These are phyloP conservation scores for Galendromus occidentalis DNA, from an alignment of 1,140 invertebrate genomes.

Conservation along the genomic window DNA sequence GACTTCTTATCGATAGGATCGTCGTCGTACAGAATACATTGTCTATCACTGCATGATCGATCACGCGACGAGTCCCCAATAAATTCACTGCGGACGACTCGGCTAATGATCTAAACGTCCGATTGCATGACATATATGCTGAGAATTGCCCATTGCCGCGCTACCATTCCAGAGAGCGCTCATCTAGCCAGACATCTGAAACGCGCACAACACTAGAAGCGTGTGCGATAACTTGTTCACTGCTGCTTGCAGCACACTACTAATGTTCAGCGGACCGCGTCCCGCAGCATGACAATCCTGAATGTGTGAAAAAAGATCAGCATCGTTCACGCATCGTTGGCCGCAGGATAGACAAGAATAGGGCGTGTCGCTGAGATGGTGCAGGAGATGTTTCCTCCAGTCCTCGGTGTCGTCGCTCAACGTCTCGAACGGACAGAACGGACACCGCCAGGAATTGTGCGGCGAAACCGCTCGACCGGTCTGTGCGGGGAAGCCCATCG, in stretches of 20 bases:
- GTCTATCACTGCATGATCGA: too few relatives aligned
- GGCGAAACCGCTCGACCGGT: not conserved
- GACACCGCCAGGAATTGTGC: not conserved
- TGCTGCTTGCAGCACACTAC: conserved; percentile 7
- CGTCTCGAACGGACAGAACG: conserved; percentile 2
- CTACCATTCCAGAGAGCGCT: too few relatives aligned
- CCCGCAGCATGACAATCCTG: not conserved
- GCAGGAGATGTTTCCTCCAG: not conserved
- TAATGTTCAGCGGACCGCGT: not conserved
- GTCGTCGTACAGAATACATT: too few relatives aligned
- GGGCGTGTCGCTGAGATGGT: not conserved
- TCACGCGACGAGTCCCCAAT: too few relatives aligned
- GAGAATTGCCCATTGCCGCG: too few relatives aligned
- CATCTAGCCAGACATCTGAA: too few relatives aligned
- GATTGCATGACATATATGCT: too few relatives aligned
- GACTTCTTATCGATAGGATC: too few relatives aligned
- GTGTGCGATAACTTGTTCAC: conserved; percentile 8
- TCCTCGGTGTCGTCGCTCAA: not conserved
- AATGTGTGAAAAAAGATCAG: not conserved
- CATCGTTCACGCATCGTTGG: not conserved
- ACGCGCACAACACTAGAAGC: too few relatives aligned
- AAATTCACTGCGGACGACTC: too few relatives aligned
- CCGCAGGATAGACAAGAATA: not conserved
- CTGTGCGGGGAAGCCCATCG: conserved; percentile 5
- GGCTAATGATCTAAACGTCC: too few relatives aligned